phyloP scores from a whole-genome alignment of 2,888 invertebrate species.

The Mamestra brassicae region DNA sequence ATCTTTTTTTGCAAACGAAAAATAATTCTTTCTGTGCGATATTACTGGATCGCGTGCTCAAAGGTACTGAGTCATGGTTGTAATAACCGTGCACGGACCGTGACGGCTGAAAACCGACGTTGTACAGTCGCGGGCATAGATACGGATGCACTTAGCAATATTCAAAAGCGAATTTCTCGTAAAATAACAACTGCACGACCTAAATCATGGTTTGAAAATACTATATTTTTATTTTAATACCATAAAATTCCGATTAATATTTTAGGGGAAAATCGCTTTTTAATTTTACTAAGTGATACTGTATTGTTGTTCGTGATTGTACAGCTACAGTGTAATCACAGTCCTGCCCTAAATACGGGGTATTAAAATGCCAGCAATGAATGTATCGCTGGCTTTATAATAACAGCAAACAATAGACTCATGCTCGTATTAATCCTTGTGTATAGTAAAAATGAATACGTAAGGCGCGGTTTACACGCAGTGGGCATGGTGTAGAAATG shows the following conservation, averaged over 20 bases:
- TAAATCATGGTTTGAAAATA: slow-evolving; percentile 2
- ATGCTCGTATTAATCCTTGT: slow-evolving; percentile 45
- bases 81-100: slow-evolving; percentile 69
- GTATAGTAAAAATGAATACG: slow-evolving; percentile 49
- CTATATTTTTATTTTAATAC: neutral
- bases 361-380: slow-evolving; percentile 59
- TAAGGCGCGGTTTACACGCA: slow-evolving; percentile 20
- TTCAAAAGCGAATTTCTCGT: neutral
- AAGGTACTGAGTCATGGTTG: slow-evolving; percentile 66
- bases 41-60: slow-evolving; percentile 74
- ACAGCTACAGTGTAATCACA: slow-evolving; percentile 56
- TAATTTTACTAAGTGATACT: neutral
- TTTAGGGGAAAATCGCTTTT: neutral
- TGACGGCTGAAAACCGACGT: slow-evolving; percentile 53
- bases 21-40: slow-evolving; percentile 60
- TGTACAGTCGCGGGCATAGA: slow-evolving; percentile 23
- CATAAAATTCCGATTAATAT: neutral
- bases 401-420: slow-evolving; percentile 60
- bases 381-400: slow-evolving; percentile 59
- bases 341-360: slow-evolving; percentile 52
- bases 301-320: slow-evolving; percentile 21
- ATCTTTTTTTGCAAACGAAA: slow-evolving; percentile 64
- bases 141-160: neutral
- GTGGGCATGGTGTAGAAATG: neutral
- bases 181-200: neutral